Conservation (phyloP, 2,888 invertebrate genomes). For the Gymnoscelis rufifasciata region DNA sequence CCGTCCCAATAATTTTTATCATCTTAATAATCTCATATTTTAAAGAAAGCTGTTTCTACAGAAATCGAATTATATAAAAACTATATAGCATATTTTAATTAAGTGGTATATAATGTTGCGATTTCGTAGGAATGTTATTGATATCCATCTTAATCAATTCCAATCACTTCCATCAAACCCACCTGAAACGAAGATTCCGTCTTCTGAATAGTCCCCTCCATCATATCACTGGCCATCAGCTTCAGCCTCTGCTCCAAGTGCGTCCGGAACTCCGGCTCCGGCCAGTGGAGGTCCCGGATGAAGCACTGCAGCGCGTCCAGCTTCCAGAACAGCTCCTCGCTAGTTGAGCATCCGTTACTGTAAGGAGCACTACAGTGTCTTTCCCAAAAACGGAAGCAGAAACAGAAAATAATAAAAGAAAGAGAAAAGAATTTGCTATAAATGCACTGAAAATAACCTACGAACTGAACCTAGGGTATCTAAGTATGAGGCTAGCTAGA, state of each 20-base stretch:
- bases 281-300: constrained; percentile 99
- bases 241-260: constrained; percentile 98
- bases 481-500: too few relatives aligned
- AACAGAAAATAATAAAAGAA: not conserved
- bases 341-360: constrained; percentile 97
- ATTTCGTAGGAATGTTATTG: too few relatives aligned
- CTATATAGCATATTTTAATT: too few relatives aligned
- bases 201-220: constrained; percentile 97
- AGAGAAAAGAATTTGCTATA: not conserved
- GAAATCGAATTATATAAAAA: too few relatives aligned
- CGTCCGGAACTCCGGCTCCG: constrained; percentile 97
- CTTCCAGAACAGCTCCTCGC: constrained; percentile 99
- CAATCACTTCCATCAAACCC: too few relatives aligned
- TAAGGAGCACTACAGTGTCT: constrained; percentile 14
- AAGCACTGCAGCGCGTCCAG: constrained; percentile 98
- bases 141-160: too few relatives aligned
- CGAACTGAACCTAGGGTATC: too few relatives aligned
- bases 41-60: too few relatives aligned
- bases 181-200: constrained; percentile 90
- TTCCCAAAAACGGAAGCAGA: not conserved
- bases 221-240: constrained; percentile 99
- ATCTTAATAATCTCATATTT: too few relatives aligned
- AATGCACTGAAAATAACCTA: too few relatives aligned
- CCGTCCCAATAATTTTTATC: too few relatives aligned
- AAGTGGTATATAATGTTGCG: too few relatives aligned